A percentile compares a stretch with the other conserved stretches of the same genome.
Conservation (phyloP, 2,113 vertebrate species). For the Tringa solitaria region DNA sequence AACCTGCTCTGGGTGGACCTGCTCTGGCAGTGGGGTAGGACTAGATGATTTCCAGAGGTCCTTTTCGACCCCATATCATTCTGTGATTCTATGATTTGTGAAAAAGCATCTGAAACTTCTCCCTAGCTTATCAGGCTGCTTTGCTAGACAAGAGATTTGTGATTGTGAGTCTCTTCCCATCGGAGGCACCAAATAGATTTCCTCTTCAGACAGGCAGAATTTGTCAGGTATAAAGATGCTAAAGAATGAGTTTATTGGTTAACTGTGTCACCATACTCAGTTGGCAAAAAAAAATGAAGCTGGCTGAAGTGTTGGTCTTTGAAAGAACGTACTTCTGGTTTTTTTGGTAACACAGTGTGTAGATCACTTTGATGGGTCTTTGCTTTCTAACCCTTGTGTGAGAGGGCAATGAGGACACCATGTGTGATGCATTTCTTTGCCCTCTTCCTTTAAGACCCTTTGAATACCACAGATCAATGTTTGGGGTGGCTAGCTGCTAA, state of each 20-base stretch:
- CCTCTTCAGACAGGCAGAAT: neutral
- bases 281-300: neutral
- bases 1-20: no score
- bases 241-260: neutral
- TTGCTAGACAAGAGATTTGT: neutral
- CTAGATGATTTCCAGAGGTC: no score
- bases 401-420: no score
- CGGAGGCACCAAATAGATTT: neutral
- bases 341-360: neutral
- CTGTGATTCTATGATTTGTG: neutral
- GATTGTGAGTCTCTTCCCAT: neutral
- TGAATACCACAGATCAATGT: neutral
- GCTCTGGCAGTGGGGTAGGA: no score
- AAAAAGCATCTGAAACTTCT: neutral
- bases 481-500: neutral
- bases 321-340: neutral
- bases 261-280: neutral
- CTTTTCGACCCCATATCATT: no score
- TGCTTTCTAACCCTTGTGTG: neutral
- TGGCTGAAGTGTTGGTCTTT: neutral
- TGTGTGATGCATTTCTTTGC: neutral
- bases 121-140: neutral
- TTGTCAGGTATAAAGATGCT: neutral
- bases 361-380: neutral
- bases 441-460: neutral